Conservation (phyloP, 2,888 invertebrate genomes). For the Epinotia nisella region DNA sequence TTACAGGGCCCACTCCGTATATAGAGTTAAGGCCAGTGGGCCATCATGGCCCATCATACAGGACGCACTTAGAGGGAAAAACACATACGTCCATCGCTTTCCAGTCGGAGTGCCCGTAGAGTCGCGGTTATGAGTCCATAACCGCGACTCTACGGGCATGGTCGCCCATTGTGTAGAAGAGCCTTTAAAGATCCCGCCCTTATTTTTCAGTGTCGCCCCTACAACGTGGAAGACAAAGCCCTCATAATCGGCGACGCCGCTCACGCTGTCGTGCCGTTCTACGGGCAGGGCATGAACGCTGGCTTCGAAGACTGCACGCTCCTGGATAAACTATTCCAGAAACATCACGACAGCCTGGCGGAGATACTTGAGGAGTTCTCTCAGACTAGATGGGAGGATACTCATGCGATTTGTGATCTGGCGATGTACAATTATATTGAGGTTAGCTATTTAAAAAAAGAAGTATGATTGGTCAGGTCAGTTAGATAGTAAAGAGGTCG, state of each 20-base stretch:
- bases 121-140: no score
- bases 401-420: slow-evolving; percentile 96
- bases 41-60: no score
- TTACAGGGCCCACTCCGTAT: no score
- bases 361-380: slow-evolving; percentile 90
- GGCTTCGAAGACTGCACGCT: slow-evolving; percentile 98
- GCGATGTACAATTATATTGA: slow-evolving; percentile 99
- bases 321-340: slow-evolving; percentile 85
- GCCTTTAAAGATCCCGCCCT: no score
- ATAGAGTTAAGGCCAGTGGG: no score
- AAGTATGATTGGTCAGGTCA: no score
- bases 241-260: slow-evolving; percentile 98
- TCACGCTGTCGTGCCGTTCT: slow-evolving; percentile 99
- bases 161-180: no score
- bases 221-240: slow-evolving; percentile 90
- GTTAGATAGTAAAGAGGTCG: no score
- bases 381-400: slow-evolving; percentile 89
- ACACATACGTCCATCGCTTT: no score
- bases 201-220: slow-evolving; percentile 90
- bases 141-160: no score
- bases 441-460: slow-evolving; percentile 86
- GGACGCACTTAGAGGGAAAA: no score
- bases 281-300: slow-evolving; percentile 99
- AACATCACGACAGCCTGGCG: slow-evolving; percentile 86
- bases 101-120: no score